Conservation (phyloP, 2,113 vertebrate genomes). For the Nothoprocta pentlandii region DNA sequence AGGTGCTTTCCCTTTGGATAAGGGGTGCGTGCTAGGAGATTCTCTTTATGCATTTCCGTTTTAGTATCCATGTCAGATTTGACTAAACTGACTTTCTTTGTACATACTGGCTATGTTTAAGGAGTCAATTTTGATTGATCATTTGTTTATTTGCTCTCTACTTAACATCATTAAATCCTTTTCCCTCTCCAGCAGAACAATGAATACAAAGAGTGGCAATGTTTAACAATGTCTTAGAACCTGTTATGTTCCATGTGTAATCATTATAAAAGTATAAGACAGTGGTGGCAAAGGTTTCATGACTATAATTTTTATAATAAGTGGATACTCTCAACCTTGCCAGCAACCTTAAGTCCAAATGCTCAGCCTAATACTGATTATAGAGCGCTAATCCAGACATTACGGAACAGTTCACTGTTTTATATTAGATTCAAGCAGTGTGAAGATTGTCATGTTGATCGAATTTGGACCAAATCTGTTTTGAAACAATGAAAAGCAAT, state of each 20-base stretch:
- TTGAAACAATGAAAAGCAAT: background rate
- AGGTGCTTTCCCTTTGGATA: background rate
- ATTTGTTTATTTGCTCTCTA: background rate
- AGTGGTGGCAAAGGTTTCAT: background rate
- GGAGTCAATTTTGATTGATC: background rate
- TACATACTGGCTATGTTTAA: background rate
- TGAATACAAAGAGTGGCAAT: background rate
- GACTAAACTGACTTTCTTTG: background rate
- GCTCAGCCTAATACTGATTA: background rate
- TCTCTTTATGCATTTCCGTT: background rate
- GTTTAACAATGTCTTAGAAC: background rate
- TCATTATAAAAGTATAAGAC: background rate
- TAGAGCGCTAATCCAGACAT: background rate
- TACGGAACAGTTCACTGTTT: background rate
- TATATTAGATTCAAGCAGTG: background rate
- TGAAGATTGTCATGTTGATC: background rate
- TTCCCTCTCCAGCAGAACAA: background rate
- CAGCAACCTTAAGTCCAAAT: background rate
- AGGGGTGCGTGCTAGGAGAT: background rate
- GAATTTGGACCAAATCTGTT: background rate
- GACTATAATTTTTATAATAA: background rate
- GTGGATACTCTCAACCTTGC: background rate
- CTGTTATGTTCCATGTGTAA: fast-evolving
- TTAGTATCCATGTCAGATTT: background rate
- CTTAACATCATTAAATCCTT: background rate